Conservation (phyloP, 2,888 invertebrate genomes). For the Galeopsomyia nigrocyanea region DNA sequence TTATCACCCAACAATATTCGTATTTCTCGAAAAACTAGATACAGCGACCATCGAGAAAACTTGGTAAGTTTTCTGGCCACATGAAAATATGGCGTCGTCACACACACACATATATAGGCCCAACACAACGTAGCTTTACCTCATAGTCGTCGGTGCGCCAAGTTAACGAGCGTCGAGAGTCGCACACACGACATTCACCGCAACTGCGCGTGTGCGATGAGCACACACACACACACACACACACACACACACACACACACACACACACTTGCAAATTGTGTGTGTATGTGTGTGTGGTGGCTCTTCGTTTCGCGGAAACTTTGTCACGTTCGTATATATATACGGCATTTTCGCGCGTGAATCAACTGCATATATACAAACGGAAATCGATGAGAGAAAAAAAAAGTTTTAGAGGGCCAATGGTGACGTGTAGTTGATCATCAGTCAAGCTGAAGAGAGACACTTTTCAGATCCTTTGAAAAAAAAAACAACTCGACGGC, state of each 20-base stretch:
- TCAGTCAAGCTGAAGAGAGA: conserved; percentile 27
- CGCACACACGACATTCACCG: conserved; percentile 7
- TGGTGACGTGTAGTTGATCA: conserved; percentile 6
- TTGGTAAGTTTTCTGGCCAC: background rate
- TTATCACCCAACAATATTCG: too few relatives aligned
- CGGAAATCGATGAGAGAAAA: too few relatives aligned
- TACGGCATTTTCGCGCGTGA: background rate
- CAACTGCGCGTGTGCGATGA: background rate
- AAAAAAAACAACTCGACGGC: conserved; percentile 12
- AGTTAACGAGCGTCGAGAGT: conserved; percentile 20
- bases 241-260: background rate
- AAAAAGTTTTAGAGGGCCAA: too few relatives aligned
- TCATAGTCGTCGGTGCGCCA: conserved; percentile 18
- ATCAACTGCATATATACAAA: too few relatives aligned
- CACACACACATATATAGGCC: background rate
- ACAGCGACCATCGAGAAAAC: too few relatives aligned
- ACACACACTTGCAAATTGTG: too few relatives aligned
- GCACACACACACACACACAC: background rate
- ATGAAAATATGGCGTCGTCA: conserved; percentile 19
- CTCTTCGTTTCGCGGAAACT: background rate
- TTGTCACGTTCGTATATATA: background rate
- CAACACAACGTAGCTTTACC: background rate
- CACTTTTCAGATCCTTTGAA: conserved; percentile 18
- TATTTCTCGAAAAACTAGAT: too few relatives aligned
- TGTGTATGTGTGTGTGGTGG: background rate